These are phyloP conservation scores for Gryllus longicercus DNA, from an alignment of 2,888 invertebrate species.

Conservation along the genomic window DNA sequence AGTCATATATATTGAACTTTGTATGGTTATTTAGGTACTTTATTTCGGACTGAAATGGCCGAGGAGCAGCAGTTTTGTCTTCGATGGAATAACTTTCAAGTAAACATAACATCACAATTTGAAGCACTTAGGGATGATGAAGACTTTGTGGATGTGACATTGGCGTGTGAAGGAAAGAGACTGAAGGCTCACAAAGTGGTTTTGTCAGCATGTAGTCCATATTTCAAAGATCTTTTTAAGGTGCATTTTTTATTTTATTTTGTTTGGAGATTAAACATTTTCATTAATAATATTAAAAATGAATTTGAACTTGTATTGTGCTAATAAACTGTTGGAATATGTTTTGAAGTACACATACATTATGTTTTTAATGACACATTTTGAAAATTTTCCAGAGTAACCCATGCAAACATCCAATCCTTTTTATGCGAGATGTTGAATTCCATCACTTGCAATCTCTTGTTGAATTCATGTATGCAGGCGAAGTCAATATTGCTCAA, in stretches of 20 bases:
- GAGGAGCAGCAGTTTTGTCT: constrained; percentile 84
- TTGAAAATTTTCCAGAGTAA: constrained; percentile 61
- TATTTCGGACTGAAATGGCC: constrained; percentile 45
- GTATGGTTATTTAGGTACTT: not conserved
- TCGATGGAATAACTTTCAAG: constrained; percentile 87
- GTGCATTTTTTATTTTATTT: constrained; percentile 52
- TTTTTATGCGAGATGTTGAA: constrained; percentile 80
- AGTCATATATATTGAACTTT: too few relatives aligned
- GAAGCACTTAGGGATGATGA: constrained; percentile 79
- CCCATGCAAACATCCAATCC: constrained; percentile 80
- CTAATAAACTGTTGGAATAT: not conserved
- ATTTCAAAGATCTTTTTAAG: constrained; percentile 82
- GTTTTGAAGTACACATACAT: not conserved
- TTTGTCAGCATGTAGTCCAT: constrained; percentile 81
- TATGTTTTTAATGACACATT: not conserved
- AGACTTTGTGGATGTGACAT: constrained; percentile 84
- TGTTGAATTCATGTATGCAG: constrained; percentile 82
- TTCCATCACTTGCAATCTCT: constrained; percentile 72
- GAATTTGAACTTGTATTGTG: not conserved
- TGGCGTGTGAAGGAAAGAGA: constrained; percentile 79
- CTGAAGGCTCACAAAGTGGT: constrained; percentile 83
- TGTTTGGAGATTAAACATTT: not conserved
- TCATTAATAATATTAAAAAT: not conserved
- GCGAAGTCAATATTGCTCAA: constrained; percentile 79
- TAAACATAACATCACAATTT: constrained; percentile 82